phyloP scores from a whole-genome alignment of 2,113 vertebrate genomes.

The Lynx canadensis region DNA sequence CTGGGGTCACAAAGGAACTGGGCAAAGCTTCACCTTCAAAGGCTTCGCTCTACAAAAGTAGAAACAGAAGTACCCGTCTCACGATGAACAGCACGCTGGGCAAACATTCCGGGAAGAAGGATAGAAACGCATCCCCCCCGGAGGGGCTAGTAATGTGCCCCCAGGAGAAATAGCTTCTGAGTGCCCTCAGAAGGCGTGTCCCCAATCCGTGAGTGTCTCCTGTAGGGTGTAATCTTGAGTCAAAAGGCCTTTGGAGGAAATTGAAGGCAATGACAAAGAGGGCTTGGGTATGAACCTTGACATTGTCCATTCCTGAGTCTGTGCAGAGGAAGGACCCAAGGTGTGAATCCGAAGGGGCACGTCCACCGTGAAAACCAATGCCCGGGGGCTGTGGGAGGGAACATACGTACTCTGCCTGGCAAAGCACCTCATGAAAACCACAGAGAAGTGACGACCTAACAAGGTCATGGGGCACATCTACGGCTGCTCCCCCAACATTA shows the following conservation, averaged over 20 bases:
- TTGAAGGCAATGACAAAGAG: too few relatives aligned
- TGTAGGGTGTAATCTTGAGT: accelerated
- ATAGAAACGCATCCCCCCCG: too few relatives aligned
- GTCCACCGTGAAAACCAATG: neutral
- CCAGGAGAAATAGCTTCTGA: neutral
- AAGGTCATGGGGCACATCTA: accelerated
- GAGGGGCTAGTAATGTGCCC: neutral
- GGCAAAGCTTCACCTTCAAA: accelerated
- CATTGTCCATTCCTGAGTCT: accelerated
- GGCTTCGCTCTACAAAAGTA: neutral
- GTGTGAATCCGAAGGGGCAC: neutral
- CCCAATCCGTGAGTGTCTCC: neutral
- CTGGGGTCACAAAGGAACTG: too few relatives aligned
- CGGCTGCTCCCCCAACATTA: neutral
- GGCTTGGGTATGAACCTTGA: too few relatives aligned
- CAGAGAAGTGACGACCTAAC: neutral
- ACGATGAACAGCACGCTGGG: accelerated
- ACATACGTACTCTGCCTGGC: accelerated
- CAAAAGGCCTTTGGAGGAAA: too few relatives aligned
- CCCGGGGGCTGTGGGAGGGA: too few relatives aligned
- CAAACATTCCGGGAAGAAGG: neutral
- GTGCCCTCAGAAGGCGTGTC: too few relatives aligned
- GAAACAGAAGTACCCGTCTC: neutral
- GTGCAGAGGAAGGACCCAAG: neutral
- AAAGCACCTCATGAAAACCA: neutral